Percentiles rank a stretch among this genome's conserved stretches.
Evolutionary conservation across 2,888 invertebrate genomes (phyloP).

Genomic region (Anthrax anthrax): DNA sequence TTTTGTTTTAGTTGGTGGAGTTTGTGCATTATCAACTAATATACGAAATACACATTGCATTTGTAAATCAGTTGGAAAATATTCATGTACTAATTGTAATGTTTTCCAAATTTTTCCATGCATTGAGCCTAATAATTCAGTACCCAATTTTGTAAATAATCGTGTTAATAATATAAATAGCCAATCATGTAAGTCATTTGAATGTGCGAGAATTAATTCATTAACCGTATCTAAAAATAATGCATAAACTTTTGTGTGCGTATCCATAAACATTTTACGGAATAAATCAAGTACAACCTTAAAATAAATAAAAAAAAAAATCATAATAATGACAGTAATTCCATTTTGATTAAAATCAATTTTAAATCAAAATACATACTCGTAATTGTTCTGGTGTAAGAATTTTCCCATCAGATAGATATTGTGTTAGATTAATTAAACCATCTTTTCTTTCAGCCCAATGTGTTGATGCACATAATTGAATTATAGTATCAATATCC

Average conservation of each 20-base stretch:
- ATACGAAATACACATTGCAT: slow-evolving; percentile 56
- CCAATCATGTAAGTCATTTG: slow-evolving; percentile 82
- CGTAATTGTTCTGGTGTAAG: slow-evolving; percentile 45
- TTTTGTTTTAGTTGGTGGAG: slow-evolving; percentile 72
- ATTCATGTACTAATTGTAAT: slow-evolving; percentile 57
- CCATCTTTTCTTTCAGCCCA: slow-evolving; percentile 96
- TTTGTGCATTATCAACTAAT: slow-evolving; percentile 82
- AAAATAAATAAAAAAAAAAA: slow-evolving; percentile 18
- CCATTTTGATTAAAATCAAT: too few species aligned
- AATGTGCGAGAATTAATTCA: slow-evolving; percentile 75
- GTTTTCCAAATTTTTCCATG: slow-evolving; percentile 81
- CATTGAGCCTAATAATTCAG: slow-evolving; percentile 82
- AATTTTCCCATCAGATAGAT: slow-evolving; percentile 44
- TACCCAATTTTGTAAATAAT: slow-evolving; percentile 75
- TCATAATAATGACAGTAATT: too few species aligned
- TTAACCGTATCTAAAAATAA: slow-evolving; percentile 86
- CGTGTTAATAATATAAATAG: slow-evolving; percentile 79
- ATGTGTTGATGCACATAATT: slow-evolving; percentile 73
- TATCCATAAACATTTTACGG: slow-evolving; percentile 94
- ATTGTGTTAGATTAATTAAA: slow-evolving; percentile 59
- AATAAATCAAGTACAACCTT: slow-evolving; percentile 83
- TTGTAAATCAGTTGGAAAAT: slow-evolving; percentile 51
- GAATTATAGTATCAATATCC: slow-evolving; percentile 74
- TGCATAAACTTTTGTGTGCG: slow-evolving; percentile 86
- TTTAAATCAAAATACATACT: slow-evolving; percentile 5